phyloP scores from a whole-genome alignment of 2,797 vertebrate species.

The Pseudochirops corinnae region DNA sequence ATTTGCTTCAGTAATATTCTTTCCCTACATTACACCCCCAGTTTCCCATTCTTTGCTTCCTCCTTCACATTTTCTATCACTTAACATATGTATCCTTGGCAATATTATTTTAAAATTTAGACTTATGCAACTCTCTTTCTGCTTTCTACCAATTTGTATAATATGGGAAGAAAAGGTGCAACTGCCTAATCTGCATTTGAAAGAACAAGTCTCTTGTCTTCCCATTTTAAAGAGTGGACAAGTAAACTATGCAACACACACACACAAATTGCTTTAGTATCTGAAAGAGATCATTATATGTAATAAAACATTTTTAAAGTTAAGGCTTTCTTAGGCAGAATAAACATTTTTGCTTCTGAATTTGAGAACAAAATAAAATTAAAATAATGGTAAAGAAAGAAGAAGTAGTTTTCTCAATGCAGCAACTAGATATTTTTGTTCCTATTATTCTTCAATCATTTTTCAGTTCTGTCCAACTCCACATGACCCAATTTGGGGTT shows the following conservation, averaged over 20 bases:
- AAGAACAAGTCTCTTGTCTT: not conserved
- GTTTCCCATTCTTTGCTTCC: not conserved
- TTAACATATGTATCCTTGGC: not conserved
- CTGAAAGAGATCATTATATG: not conserved
- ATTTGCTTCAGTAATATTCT: not conserved
- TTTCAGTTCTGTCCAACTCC: not conserved
- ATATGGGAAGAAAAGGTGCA: not conserved
- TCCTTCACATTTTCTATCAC: not conserved
- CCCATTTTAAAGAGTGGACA: not conserved
- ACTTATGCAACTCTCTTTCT: not conserved
- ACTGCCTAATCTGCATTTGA: not conserved
- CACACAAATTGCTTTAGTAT: not conserved
- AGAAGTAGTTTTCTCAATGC: not conserved
- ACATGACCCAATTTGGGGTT: not conserved
- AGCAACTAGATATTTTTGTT: not conserved
- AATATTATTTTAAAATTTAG: not conserved
- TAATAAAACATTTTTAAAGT: not conserved
- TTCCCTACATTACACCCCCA: not conserved
- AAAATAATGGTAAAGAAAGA: not conserved
- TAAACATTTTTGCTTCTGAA: not conserved
- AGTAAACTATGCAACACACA: not conserved
- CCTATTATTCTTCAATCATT: not conserved
- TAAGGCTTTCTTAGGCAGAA: not conserved
- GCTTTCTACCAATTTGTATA: not conserved
- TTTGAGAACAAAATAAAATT: not conserved